Percentiles rank a stretch among this genome's conserved stretches.
Evolutionary conservation across 1,140 invertebrate genomes (phyloP).

Genomic region (Dendroctonus ponderosae): DNA sequence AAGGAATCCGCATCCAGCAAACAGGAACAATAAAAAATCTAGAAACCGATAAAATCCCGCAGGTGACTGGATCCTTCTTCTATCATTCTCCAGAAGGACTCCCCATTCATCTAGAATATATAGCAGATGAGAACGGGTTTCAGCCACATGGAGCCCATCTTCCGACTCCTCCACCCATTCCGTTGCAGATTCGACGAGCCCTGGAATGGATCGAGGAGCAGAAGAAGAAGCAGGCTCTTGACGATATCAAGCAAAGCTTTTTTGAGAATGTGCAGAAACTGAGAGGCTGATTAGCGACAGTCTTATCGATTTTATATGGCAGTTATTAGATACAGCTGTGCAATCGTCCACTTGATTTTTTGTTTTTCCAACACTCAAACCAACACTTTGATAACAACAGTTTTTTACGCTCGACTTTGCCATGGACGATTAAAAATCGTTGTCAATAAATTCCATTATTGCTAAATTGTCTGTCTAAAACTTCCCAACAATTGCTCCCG

Average conservation of each 20-base stretch:
- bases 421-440: no score
- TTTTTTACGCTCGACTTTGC: no score
- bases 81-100: conserved; percentile 81
- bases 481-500: no score
- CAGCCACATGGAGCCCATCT: conserved; percentile 69
- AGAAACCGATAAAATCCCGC: conserved; percentile 45
- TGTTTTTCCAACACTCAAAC: no score
- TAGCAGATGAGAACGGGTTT: conserved; percentile 76
- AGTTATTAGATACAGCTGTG: no score
- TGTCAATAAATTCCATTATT: no score
- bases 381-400: no score
- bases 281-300: neutral
- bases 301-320: no score
- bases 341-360: no score
- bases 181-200: conserved; percentile 72
- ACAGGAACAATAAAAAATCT: conserved; percentile 56
- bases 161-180: conserved; percentile 72
- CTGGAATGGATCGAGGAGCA: conserved; percentile 56
- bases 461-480: no score
- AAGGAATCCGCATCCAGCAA: conserved; percentile 65
- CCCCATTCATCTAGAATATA: conserved; percentile 70
- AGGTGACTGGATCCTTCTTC: conserved; percentile 68
- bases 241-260: conserved; percentile 11
- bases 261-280: conserved; percentile 5
- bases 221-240: conserved; percentile 1